Percentiles rank a stretch among this genome's conserved stretches.
Evolutionary conservation across 2,888 invertebrate species (phyloP).

Genomic region (Bombylius discolor): DNA sequence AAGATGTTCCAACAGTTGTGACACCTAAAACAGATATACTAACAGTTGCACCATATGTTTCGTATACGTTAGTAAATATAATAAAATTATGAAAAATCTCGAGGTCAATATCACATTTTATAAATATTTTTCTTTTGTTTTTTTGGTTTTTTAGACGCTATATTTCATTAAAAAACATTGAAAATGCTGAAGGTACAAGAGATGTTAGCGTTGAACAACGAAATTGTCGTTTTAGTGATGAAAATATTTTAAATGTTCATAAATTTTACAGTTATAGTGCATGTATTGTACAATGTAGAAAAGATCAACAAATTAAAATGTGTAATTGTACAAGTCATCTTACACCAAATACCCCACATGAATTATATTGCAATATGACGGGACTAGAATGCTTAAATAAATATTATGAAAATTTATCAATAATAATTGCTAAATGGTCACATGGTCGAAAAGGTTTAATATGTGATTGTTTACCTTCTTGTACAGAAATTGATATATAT

Average conservation of each 20-base stretch:
- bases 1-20: conserved; percentile 57
- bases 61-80: conserved; percentile 36
- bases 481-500: conserved; percentile 55
- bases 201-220: conserved; percentile 50
- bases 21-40: conserved; percentile 49
- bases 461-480: conserved; percentile 57
- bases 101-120: neutral
- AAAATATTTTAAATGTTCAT: conserved; percentile 48
- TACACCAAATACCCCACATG: conserved; percentile 43
- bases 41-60: conserved; percentile 44
- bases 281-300: conserved; percentile 57
- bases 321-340: conserved; percentile 60
- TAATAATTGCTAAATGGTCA: conserved; percentile 54
- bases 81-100: neutral
- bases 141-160: conserved; percentile 34
- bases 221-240: conserved; percentile 55
- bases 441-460: conserved; percentile 44
- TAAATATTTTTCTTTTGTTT: neutral
- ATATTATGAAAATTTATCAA: conserved; percentile 47
- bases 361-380: conserved; percentile 46
- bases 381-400: conserved; percentile 52
- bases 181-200: conserved; percentile 51
- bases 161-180: conserved; percentile 47
- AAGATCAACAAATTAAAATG: conserved; percentile 44
- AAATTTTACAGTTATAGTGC: conserved; percentile 58